Conservation (phyloP, 2,113 vertebrate species). For the Prunella himalayana region DNA sequence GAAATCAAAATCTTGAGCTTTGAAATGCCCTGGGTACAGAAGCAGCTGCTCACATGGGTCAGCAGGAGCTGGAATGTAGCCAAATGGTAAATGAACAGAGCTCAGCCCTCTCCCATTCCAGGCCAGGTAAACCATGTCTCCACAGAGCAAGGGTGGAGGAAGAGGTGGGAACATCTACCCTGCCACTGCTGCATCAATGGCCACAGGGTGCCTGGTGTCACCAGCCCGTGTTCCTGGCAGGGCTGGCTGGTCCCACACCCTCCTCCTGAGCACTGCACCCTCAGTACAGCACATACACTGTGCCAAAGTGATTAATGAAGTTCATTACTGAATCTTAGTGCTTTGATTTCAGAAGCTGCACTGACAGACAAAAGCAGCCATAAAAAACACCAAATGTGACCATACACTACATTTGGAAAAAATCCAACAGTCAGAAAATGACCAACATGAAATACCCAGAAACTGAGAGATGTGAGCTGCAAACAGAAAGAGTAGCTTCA, state of each 20-base stretch:
- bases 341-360: neutral
- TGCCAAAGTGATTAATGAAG: neutral
- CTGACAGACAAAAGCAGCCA: neutral
- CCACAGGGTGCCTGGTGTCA: rapidly evolving
- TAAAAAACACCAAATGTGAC: neutral
- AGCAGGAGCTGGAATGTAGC: neutral
- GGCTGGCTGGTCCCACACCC: rapidly evolving
- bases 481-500: neutral
- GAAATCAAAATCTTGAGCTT: neutral
- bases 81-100: neutral
- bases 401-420: neutral
- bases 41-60: neutral
- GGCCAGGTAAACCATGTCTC: neutral
- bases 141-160: neutral
- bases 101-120: neutral
- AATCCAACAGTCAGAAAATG: neutral
- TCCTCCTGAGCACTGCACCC: neutral
- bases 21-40: neutral
- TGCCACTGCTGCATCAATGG: neutral
- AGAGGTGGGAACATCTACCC: neutral
- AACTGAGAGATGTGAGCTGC: rapidly evolving
- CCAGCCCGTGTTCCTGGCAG: rapidly evolving
- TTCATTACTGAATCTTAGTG: neutral
- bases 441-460: neutral
- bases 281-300: neutral